These are phyloP conservation scores for Spodoptera litura DNA, from an alignment of 1,140 invertebrate genomes.

Conservation along the genomic window DNA sequence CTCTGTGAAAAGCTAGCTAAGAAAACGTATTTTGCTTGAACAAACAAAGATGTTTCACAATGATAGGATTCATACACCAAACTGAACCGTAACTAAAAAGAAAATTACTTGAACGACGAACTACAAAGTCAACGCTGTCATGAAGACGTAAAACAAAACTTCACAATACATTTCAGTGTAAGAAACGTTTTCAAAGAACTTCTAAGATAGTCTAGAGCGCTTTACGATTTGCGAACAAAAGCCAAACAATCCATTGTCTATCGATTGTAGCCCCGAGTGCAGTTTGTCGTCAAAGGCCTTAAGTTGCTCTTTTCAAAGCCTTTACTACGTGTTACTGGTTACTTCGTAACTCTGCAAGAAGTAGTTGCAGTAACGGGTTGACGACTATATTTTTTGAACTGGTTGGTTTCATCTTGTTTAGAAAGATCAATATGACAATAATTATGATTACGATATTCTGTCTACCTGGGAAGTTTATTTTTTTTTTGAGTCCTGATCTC, in stretches of 20 bases:
- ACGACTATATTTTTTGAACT: not conserved
- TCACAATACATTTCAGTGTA: constrained; percentile 65
- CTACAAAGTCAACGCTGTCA: constrained; percentile 49
- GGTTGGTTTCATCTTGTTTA: too few relatives aligned
- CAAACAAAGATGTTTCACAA: constrained; percentile 39
- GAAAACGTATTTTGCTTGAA: constrained; percentile 37
- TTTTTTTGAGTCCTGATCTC: too few relatives aligned
- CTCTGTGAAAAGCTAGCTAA: not conserved
- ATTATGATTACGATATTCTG: too few relatives aligned
- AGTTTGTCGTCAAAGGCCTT: constrained; percentile 77
- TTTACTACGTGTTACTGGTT: constrained; percentile 52
- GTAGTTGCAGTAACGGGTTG: constrained; percentile 11
- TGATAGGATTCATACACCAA: constrained; percentile 40
- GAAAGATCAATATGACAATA: too few relatives aligned
- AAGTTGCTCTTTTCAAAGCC: constrained; percentile 61
- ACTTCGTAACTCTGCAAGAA: constrained; percentile 38
- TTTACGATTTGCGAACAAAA: constrained; percentile 77
- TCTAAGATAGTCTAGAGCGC: constrained; percentile 64
- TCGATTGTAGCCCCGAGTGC: constrained; percentile 76
- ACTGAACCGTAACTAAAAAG: constrained; percentile 42
- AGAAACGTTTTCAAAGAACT: constrained; percentile 69
- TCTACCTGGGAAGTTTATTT: too few relatives aligned
- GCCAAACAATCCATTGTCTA: constrained; percentile 80
- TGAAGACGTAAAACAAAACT: constrained; percentile 56
- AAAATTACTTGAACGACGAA: constrained; percentile 50